Conservation (phyloP, 2,888 invertebrate genomes). For the Lasius platythorax region DNA sequence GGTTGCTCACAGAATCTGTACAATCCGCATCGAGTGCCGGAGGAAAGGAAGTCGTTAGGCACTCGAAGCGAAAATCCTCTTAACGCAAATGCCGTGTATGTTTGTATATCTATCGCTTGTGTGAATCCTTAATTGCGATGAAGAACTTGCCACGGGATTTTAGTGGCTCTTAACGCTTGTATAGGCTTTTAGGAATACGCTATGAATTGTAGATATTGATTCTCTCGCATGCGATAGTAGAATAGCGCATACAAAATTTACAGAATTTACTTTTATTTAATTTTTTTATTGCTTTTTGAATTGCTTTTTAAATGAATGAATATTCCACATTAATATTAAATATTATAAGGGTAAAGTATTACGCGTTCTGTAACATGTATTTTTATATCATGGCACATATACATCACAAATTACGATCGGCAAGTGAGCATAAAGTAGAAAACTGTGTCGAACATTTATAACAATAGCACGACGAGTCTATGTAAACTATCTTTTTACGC, state of each 20-base stretch:
- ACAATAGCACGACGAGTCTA: not conserved
- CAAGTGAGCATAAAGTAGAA: slow-evolving; percentile 17
- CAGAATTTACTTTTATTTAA: too few species aligned
- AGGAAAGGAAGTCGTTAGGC: slow-evolving; percentile 22
- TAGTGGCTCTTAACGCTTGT: not conserved
- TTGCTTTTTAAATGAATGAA: too few species aligned
- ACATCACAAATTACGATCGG: slow-evolving; percentile 6
- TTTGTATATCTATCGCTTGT: slow-evolving; percentile 1
- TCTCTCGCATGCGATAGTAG: not conserved
- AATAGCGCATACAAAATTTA: too few species aligned
- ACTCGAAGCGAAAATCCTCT: slow-evolving; percentile 11
- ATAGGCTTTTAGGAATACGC: not conserved
- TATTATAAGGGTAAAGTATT: not conserved
- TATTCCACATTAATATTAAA: not conserved
- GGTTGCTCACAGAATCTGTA: not conserved
- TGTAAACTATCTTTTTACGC: slow-evolving; percentile 41
- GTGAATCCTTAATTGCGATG: slow-evolving; percentile 4
- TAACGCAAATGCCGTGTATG: not conserved
- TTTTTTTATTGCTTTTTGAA: too few species aligned
- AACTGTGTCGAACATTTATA: slow-evolving; percentile 31
- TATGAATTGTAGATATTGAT: not conserved
- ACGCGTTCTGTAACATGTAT: not conserved
- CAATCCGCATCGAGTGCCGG: not conserved
- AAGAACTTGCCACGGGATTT: slow-evolving; percentile 8
- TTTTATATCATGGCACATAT: not conserved